Evolutionary conservation across 1,140 invertebrate species (phyloP).

Genomic region (Drosophila sechellia): DNA sequence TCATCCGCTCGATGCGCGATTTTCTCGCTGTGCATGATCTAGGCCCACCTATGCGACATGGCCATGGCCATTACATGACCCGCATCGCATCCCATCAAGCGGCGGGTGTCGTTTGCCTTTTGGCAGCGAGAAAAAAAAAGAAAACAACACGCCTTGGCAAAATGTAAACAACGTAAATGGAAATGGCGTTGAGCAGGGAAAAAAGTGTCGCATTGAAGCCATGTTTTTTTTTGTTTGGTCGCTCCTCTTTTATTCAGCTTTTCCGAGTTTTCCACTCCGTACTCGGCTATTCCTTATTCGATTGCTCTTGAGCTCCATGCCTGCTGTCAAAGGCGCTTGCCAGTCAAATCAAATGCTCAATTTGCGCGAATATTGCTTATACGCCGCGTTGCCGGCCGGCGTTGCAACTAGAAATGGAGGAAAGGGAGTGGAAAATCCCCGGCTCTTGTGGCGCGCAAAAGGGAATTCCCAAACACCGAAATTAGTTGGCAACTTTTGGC

Average conservation of each 20-base stretch:
- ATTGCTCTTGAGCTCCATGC: slow-evolving; percentile 36
- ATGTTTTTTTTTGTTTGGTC: slow-evolving; percentile 45
- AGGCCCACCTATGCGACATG: slow-evolving; percentile 54
- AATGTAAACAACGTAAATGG: slow-evolving; percentile 81
- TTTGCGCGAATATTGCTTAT: slow-evolving; percentile 75
- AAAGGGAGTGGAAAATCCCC: slow-evolving; percentile 24
- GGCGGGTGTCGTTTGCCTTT: slow-evolving; percentile 76
- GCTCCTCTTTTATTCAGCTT: slow-evolving; percentile 28
- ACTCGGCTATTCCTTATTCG: slow-evolving; percentile 32
- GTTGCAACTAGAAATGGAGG: neutral
- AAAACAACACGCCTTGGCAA: slow-evolving; percentile 42
- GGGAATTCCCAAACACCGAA: neutral
- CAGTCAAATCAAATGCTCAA: slow-evolving; percentile 81
- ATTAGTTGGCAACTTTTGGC: slow-evolving; percentile 29
- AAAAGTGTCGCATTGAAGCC: slow-evolving; percentile 65
- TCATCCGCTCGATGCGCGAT: slow-evolving; percentile 9
- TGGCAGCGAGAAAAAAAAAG: slow-evolving; percentile 43
- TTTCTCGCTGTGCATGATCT: slow-evolving; percentile 56
- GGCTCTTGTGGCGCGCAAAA: neutral
- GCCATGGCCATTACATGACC: slow-evolving; percentile 69
- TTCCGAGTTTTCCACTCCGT: neutral
- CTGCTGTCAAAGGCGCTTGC: slow-evolving; percentile 67
- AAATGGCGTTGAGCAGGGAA: slow-evolving; percentile 60
- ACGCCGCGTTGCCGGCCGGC: slow-evolving; percentile 37
- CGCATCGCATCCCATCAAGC: slow-evolving; percentile 69